Base-by-base conservation (phyloP, 2,113 vertebrate species). In the Alethe castanea region DNA sequence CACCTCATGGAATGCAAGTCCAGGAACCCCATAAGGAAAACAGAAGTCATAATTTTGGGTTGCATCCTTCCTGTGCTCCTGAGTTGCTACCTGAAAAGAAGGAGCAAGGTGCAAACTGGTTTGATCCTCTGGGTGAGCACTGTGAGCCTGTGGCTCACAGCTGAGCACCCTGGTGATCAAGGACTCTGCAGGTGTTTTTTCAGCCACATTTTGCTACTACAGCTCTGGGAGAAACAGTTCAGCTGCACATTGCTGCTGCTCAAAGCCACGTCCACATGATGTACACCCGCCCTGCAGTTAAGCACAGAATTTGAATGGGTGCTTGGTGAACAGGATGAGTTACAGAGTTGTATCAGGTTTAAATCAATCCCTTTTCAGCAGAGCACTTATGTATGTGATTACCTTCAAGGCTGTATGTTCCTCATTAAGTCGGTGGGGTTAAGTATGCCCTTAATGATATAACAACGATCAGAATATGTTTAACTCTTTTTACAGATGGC, bases 301-400 rank as follows among this genome's bases (percentile, higher is more conserved):
- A 90, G 61, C 13, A 54, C 80, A 50, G 62, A 61, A 77, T 82
- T 76, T 52, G 60, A 78, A 88, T 7, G 35, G 12, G 40, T 56
- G 38, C 36, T 94, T 31, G 5, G 53, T 72, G 85, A 91, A 80
- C 66, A 61, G 62, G 87, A 90, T 69, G 90, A 95, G 66, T 90
- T 95, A 54, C 33, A 78, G 81, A 40, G 70, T 65, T 87, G 73
- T 61, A 53, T n/a, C 50, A 20, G 66, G 66, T 89, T 95, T 94
- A 97, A 96, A 95, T 95, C 91, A 94, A 92, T 61, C 71, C 59
- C 86, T 88, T 85, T 88, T 69, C 92, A 93, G 83, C 73, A 85
- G 59, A 87, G 70, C 65, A 85, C 62, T 82, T 85, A 57, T 91
- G 62, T 89, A 67, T 54, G 84, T 77, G 84, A 92, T 91, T 96